These are phyloP conservation scores for Phallusia fumigata DNA, from an alignment of 23 tunicate species.

Conservation along the genomic window DNA sequence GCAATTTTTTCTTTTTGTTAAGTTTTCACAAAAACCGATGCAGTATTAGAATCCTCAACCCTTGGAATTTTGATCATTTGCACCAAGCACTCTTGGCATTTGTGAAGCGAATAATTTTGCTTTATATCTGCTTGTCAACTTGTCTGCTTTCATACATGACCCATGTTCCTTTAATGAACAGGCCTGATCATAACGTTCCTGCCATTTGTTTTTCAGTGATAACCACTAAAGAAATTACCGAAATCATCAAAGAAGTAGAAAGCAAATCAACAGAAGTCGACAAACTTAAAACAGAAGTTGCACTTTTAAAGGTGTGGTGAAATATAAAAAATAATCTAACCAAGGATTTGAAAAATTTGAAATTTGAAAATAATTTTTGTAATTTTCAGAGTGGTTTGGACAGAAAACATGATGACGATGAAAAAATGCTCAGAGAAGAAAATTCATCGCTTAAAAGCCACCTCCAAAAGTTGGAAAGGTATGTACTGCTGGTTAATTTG, in stretches of 20 bases:
- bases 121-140: too few relatives aligned
- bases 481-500: neutral
- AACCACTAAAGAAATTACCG: conserved; percentile 21
- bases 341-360: neutral
- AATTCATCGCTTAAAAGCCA: neutral
- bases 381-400: neutral
- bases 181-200: neutral
- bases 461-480: conserved; percentile 7
- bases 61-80: too few relatives aligned
- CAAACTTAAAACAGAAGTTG: conserved; percentile 23
- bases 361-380: neutral
- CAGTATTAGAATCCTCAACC: too few relatives aligned
- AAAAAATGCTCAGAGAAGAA: neutral
- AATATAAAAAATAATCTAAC: neutral
- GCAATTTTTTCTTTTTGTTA: too few relatives aligned
- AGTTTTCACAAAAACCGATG: too few relatives aligned
- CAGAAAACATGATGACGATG: neutral
- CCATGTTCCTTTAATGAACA: too few relatives aligned
- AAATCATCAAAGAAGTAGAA: conserved; percentile 25
- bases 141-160: neutral
- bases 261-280: conserved; percentile 30
- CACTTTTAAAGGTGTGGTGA: conserved; percentile 14
- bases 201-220: conserved; percentile 3
- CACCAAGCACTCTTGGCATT: too few relatives aligned
- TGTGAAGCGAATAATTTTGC: too few relatives aligned